Evolutionary conservation across 1,140 invertebrate genomes (phyloP).

Genomic region (Euura lappo): DNA sequence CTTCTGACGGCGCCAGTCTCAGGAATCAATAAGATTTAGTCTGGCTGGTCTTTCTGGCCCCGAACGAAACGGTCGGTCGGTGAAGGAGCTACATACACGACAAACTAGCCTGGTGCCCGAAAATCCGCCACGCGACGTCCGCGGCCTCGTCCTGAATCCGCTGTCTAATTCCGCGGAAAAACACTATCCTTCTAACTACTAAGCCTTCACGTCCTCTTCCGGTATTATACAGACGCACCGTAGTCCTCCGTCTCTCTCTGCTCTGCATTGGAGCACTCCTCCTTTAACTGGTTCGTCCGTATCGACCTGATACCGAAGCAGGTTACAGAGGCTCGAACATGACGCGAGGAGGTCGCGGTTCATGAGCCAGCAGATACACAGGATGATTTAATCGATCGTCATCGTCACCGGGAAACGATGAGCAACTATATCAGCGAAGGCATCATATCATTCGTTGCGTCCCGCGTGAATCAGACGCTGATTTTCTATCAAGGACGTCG

Average conservation of each 20-base stretch:
- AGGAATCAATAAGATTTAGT: constrained; percentile 7
- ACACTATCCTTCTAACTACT: neutral
- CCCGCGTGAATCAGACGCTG: no score
- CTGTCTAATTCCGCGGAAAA: neutral
- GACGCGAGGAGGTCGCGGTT: neutral
- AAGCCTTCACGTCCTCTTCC: neutral
- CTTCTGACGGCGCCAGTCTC: neutral
- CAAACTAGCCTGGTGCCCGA: neutral
- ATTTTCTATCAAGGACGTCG: no score
- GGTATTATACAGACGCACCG: neutral
- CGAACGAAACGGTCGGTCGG: neutral
- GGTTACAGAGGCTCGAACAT: neutral
- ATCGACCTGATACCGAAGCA: neutral
- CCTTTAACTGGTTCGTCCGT: neutral
- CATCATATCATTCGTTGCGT: no score
- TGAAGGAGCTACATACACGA: neutral
- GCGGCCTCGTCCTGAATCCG: neutral
- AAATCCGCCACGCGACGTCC: neutral
- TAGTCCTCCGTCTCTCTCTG: neutral
- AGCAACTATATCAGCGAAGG: no score
- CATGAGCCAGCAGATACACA: no score
- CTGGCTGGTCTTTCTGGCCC: neutral
- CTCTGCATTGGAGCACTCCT: neutral
- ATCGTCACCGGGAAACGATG: no score
- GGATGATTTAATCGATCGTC: no score